A percentile compares a stretch with the other conserved stretches of the same genome.
phyloP scores from a whole-genome alignment of 1,140 invertebrate genomes.

The Dendrolimus punctatus region DNA sequence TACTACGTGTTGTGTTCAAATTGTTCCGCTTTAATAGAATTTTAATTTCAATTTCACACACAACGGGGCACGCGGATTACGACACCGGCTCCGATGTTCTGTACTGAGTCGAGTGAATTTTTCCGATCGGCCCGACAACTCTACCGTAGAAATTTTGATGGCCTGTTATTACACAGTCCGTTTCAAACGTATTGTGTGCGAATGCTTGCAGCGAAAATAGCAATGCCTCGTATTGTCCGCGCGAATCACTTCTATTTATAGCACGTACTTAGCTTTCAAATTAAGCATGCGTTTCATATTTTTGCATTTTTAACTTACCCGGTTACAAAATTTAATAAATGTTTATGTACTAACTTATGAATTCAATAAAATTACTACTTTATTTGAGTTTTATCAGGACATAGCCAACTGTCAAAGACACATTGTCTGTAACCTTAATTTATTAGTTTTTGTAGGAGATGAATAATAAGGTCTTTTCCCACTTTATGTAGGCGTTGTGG shows the following conservation, averaged over 20 bases:
- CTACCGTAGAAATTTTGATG: conserved; percentile 59
- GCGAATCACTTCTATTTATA: conserved; percentile 8
- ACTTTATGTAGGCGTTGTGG: too few species aligned
- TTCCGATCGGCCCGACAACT: conserved; percentile 50
- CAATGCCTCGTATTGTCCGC: conserved; percentile 18
- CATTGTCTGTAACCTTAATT: too few species aligned
- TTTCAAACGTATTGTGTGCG: conserved; percentile 55
- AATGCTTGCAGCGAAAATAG: conserved; percentile 28
- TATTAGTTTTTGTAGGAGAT: too few species aligned
- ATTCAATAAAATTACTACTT: too few species aligned
- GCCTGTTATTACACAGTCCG: conserved; percentile 58
- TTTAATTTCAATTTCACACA: conserved; percentile 65
- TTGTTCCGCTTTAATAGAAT: conserved; percentile 53
- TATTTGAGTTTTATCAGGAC: too few species aligned
- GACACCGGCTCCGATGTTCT: conserved; percentile 22
- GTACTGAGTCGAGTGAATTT: conserved; percentile 37
- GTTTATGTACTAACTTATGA: too few species aligned
- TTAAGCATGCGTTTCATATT: too few species aligned
- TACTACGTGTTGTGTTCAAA: conserved; percentile 29
- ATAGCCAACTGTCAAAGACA: too few species aligned
- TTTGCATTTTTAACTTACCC: too few species aligned
- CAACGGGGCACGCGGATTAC: conserved; percentile 46
- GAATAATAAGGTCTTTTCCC: too few species aligned
- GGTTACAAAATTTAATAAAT: too few species aligned
- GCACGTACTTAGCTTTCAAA: conserved; percentile 3